A percentile compares a stretch with the other conserved stretches of the same genome.
phyloP scores from a whole-genome alignment of 2,797 vertebrate genomes.

The Lutra lutra region DNA sequence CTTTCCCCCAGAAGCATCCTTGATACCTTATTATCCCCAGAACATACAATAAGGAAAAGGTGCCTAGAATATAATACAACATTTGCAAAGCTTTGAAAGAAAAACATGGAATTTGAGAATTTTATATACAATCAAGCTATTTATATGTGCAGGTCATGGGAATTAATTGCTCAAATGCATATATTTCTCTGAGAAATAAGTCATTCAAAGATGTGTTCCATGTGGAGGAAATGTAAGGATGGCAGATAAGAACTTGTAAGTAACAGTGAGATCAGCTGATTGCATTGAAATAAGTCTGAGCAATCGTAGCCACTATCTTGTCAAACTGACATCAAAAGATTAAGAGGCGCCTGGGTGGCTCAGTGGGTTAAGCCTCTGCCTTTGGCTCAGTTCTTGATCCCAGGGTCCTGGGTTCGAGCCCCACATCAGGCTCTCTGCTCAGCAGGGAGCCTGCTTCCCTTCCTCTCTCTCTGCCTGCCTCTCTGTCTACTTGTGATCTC shows the following conservation, averaged over 20 bases:
- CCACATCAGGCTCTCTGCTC: too few species aligned
- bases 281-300: not conserved
- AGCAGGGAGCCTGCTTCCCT: too few species aligned
- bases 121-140: not conserved
- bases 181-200: constrained; percentile 14
- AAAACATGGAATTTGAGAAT: not conserved
- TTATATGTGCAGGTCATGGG: not conserved
- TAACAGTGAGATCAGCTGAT: not conserved
- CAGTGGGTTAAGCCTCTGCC: too few species aligned
- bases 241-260: not conserved
- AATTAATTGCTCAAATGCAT: not conserved
- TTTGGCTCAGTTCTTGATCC: too few species aligned
- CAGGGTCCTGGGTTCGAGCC: too few species aligned
- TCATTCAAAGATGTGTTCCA: not conserved
- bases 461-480: too few species aligned
- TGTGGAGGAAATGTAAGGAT: not conserved
- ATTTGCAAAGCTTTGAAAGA: constrained; percentile 29
- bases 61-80: not conserved
- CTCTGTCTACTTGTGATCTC: too few species aligned
- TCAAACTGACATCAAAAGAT: not conserved
- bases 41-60: not conserved
- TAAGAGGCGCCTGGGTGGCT: not conserved
- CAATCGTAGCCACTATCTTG: not conserved
- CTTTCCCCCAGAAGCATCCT: not conserved
- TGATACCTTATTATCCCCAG: not conserved